A percentile compares a stretch with the other conserved stretches of the same genome.
These are phyloP conservation scores for Hylaea fasciaria DNA, from an alignment of 2,888 invertebrate genomes.

Conservation along the genomic window DNA sequence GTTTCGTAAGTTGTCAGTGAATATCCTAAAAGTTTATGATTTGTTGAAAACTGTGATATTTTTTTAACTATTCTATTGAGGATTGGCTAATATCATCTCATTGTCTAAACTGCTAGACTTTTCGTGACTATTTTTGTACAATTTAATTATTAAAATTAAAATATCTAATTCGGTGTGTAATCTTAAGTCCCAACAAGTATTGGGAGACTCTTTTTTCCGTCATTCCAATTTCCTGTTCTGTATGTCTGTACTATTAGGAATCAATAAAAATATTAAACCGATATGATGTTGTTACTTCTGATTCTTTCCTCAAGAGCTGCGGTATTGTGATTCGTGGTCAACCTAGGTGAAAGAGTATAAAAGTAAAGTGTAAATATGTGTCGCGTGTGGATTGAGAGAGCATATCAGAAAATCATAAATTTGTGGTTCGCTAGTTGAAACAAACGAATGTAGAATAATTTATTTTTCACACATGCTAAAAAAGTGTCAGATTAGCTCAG, in stretches of 20 bases:
- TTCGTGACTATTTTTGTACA: slow-evolving; percentile 37
- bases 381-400: too few species aligned
- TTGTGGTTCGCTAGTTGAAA: too few species aligned
- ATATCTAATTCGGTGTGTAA: slow-evolving; percentile 20
- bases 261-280: slow-evolving; percentile 45
- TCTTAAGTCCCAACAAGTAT: slow-evolving; percentile 28
- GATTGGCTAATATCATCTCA: slow-evolving; percentile 60
- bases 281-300: neutral
- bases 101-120: slow-evolving; percentile 24
- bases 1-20: slow-evolving; percentile 43
- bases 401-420: too few species aligned
- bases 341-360: too few species aligned
- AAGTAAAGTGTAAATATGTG: too few species aligned
- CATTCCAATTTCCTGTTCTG: slow-evolving; percentile 56
- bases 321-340: too few species aligned
- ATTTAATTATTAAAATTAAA: slow-evolving; percentile 24
- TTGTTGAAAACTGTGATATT: slow-evolving; percentile 80
- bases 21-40: slow-evolving; percentile 37
- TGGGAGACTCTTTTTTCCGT: slow-evolving; percentile 44
- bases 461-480: too few species aligned
- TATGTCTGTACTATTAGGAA: slow-evolving; percentile 47
- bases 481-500: too few species aligned
- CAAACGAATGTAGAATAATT: too few species aligned
- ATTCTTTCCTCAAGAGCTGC: too few species aligned
- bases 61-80: slow-evolving; percentile 69